Base-by-base conservation (phyloP, 2,888 invertebrate genomes). In the Coenonympha arcania region DNA sequence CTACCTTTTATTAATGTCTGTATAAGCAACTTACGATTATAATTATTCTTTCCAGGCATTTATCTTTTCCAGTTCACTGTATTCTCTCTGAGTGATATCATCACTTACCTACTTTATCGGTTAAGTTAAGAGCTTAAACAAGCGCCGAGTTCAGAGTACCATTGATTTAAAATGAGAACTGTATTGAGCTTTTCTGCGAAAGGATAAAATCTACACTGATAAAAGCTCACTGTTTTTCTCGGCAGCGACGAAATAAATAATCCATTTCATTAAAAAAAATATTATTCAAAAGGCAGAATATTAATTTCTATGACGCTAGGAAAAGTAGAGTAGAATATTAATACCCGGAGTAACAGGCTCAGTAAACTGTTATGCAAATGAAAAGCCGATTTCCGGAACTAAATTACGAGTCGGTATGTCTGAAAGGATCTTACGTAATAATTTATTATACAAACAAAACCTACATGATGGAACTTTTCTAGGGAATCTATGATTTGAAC, bases 301-400 rank as follows among this genome's bases (percentile, higher is more conserved):
- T 24, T 39, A 39, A 13, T 15, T 22, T 22, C 13, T 39, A 24
- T 20, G 9, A 33, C n/a, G 18, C 6, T 28, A 18, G 11, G 28
- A 28, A 19, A 41, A 19, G 11, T 41, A 28, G 28, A 41, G 11
- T 11, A 19, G 18, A 41, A 41, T 41, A 28, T 41, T 28, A 41
- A 41, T 41, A 41, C 18, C 40, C 26, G n/a, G 40, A n/a, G 40
- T n/a, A 39, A 24, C 24, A 22, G 24, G 18, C 26, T 34, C 19
- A n/a, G 40, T 28, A 40, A 28, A 40, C 18, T 26, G 28, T 28
- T 41, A 41, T 41, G 41, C 11, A 19, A 41, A 28, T 41, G 41
- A 26, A 30, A 41, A 28, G 22, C 22, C 13, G 37, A 39, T 24
- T 39, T 15, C 13, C 9, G 13, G 37, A 22, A 39, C 15, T 24